Evolutionary conservation across 2,888 invertebrate genomes (phyloP).

Genomic region (Ptychoptera contaminata): DNA sequence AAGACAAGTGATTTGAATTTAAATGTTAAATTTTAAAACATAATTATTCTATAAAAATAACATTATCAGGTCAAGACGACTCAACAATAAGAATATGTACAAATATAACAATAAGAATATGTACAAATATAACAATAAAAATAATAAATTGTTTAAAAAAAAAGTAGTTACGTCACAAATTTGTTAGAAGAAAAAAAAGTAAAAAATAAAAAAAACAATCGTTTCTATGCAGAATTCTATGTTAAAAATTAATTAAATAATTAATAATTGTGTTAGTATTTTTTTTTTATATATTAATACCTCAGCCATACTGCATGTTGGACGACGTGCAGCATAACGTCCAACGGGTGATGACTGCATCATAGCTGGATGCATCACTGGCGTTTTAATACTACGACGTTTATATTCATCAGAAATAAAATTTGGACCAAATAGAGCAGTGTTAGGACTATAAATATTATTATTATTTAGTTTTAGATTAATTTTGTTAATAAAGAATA

Average conservation of each 20-base stretch:
- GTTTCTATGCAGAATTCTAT: neutral
- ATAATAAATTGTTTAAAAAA: no score
- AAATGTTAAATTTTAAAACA: no score
- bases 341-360: conserved; percentile 33
- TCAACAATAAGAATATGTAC: no score
- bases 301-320: conserved; percentile 51
- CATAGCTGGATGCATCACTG: conserved; percentile 23
- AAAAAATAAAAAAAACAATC: no score
- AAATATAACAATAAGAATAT: no score
- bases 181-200: neutral
- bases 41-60: neutral
- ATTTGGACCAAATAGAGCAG: conserved; percentile 29
- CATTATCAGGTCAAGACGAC: neutral
- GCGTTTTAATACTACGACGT: conserved; percentile 15
- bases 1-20: no score
- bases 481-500: neutral
- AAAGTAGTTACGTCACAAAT: neutral
- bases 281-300: conserved; percentile 23
- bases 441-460: conserved; percentile 24
- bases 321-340: conserved; percentile 45
- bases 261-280: no score
- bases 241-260: neutral
- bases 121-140: no score
- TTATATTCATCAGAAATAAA: conserved; percentile 19
- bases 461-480: neutral